Base-by-base conservation (phyloP, 2,797 vertebrate genomes). In the Melanotaenia maccullochi region DNA sequence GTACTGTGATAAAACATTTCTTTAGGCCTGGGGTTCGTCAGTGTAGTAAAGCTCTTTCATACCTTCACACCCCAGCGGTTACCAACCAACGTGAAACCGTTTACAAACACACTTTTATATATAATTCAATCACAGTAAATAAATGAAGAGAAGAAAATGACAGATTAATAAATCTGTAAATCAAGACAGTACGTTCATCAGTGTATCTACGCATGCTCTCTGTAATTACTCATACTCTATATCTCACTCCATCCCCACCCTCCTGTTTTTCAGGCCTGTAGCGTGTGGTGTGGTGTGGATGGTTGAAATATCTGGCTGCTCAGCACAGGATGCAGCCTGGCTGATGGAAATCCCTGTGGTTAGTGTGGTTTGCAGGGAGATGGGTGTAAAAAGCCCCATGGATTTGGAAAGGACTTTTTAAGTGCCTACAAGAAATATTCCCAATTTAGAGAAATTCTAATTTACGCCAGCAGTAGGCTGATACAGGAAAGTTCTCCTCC, bases 341-440 rank as follows among this genome's bases (percentile, higher is more conserved):
- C 85, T 91, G 90, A 90, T 93, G 87, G 89, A 93, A 93, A 89
- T 92, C 93, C 92, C 86, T 94, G 92, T 92, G 94, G 94, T 93
- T 88, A 77, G 60, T 89, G 91, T 80, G 94, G 93, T 94, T 89
- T 84, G 79, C 49, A 61, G 69, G 68, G 82, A 85, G 81, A 89
- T 87, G 85, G 87, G 86, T 58, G 76, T 90, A 90, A 85, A 86
- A 89, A 86, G 84, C 81, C 87, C 90, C 90, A 85, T 81, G 84
- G 81, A 92, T 91, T 91, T 92, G 79, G 80, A 88, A 88, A 90
- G 84, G 78, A 84, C 87, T 89, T 92, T 92, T 90, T 90, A 92
- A 93, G 89, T 90, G 86, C 86, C 89, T 91, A 83, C 75, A 90
- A 90, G 85, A 71, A 93, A 90, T 85, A 91, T 90, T 88, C 81